Conservation (phyloP, 2,888 invertebrate species). For the Adela reaumurella region DNA sequence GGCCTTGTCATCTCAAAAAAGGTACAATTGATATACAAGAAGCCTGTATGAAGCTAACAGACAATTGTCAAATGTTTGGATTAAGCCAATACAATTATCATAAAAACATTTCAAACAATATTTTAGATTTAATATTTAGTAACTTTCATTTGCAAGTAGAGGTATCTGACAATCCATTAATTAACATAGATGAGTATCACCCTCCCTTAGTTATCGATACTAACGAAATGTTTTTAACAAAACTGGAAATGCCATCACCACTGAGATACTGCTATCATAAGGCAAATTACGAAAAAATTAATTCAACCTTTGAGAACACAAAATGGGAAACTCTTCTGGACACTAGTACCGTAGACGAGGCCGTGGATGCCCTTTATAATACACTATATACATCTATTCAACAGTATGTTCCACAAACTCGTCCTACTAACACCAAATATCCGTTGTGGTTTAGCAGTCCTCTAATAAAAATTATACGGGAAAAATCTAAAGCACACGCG, state of each 20-base stretch:
- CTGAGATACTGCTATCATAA: not conserved
- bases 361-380: not conserved
- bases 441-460: not conserved
- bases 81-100: not conserved
- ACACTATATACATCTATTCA: not conserved
- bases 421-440: not conserved
- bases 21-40: conserved; percentile 1
- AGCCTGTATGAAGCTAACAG: not conserved
- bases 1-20: not conserved
- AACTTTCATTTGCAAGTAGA: not conserved
- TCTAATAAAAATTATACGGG: not conserved
- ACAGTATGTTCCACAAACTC: not conserved
- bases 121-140: not conserved
- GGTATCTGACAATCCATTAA: not conserved
- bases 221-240: not conserved
- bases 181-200: not conserved
- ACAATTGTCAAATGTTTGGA: not conserved
- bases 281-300: not conserved
- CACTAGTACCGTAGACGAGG: not conserved
- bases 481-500: conserved; percentile 1
- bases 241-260: not conserved
- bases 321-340: not conserved
- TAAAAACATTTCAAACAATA: not conserved
- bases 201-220: not conserved
- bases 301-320: not conserved